Conservation (phyloP, 2,113 vertebrate species). For the Piprites chloris region DNA sequence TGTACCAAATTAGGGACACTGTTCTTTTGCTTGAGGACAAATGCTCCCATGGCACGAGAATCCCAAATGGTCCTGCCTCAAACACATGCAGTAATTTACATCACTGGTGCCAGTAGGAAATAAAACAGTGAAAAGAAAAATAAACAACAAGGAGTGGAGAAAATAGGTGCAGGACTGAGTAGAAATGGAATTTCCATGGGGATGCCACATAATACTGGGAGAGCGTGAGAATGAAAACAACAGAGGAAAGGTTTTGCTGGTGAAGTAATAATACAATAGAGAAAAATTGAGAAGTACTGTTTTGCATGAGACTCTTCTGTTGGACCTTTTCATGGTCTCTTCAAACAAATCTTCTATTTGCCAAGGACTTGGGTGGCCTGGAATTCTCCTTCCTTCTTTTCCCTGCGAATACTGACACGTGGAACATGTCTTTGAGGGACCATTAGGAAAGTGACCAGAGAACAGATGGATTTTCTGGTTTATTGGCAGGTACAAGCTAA, state of each 20-base stretch:
- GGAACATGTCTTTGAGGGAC: slow-evolving; percentile 10
- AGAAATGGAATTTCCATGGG: background rate
- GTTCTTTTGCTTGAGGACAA: background rate
- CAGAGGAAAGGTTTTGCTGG: background rate
- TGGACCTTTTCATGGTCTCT: background rate
- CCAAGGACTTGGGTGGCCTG: slow-evolving; percentile 56
- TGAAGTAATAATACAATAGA: slow-evolving; percentile 11
- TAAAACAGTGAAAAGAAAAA: slow-evolving; percentile 4
- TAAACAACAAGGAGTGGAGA: background rate
- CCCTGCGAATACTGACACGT: slow-evolving; percentile 12
- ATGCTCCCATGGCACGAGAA: background rate
- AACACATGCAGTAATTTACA: background rate
- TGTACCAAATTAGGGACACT: background rate
- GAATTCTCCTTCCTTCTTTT: slow-evolving; percentile 1
- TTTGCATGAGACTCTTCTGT: background rate
- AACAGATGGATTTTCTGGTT: slow-evolving; percentile 36
- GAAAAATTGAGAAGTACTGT: slow-evolving; percentile 19
- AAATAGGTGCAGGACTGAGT: background rate
- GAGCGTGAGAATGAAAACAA: background rate
- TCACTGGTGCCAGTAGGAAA: slow-evolving; percentile 6
- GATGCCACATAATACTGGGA: background rate
- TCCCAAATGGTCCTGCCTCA: background rate
- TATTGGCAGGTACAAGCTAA: slow-evolving; percentile 52
- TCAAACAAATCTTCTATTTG: slow-evolving; percentile 16
- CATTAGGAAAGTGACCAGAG: background rate